Evolutionary conservation across 2,888 invertebrate genomes (phyloP).

Genomic region (Phortica magna): DNA sequence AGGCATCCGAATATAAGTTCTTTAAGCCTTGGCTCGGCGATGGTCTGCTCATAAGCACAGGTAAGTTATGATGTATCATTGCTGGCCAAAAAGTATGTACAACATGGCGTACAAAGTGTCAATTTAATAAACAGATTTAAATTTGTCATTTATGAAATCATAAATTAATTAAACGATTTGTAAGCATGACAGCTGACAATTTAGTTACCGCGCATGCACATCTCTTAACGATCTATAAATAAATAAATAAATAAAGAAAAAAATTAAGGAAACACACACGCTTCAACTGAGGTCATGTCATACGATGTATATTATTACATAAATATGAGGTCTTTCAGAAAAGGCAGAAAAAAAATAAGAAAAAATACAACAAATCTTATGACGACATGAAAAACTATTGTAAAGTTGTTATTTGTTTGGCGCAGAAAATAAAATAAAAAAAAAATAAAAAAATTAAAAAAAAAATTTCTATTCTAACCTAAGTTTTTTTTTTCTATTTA

Average conservation of each 20-base stretch:
- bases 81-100: slow-evolving; percentile 19
- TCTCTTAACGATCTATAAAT: slow-evolving; percentile 60
- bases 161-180: slow-evolving; percentile 67
- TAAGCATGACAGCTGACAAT: slow-evolving; percentile 63
- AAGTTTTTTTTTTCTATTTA: not conserved
- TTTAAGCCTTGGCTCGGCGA: slow-evolving; percentile 92
- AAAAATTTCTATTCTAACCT: too few relatives aligned
- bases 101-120: slow-evolving; percentile 11
- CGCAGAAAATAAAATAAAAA: too few relatives aligned
- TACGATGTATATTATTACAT: too few relatives aligned
- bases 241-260: slow-evolving; percentile 37
- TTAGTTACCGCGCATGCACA: slow-evolving; percentile 42
- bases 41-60: slow-evolving; percentile 89
- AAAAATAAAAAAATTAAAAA: too few relatives aligned
- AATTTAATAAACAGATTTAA: slow-evolving; percentile 60
- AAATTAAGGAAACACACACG: not conserved
- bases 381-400: too few relatives aligned
- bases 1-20: slow-evolving; percentile 87
- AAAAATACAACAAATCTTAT: too few relatives aligned
- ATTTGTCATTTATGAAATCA: slow-evolving; percentile 58
- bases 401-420: too few relatives aligned
- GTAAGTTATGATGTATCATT: slow-evolving; percentile 75
- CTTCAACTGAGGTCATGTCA: too few relatives aligned
- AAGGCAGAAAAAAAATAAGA: too few relatives aligned
- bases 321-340: too few relatives aligned